A percentile compares a stretch with the other conserved stretches of the same genome.
phyloP scores from a whole-genome alignment of 2,113 vertebrate genomes.

The Numida meleagris region DNA sequence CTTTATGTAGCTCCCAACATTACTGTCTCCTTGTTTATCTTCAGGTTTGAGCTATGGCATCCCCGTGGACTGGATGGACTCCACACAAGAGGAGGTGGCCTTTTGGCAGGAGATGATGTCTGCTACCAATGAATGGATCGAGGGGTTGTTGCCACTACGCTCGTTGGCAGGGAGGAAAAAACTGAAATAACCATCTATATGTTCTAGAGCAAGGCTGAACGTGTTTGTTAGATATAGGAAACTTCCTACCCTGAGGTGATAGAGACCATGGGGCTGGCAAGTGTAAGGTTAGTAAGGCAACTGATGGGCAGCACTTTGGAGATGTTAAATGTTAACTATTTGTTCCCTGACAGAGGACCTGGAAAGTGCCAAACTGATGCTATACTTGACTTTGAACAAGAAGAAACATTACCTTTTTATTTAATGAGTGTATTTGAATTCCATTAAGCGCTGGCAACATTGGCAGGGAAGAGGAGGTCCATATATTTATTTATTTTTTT shows the following conservation, averaged over 20 bases:
- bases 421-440: neutral
- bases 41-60: slow-evolving; percentile 76
- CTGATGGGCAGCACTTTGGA: neutral
- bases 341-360: neutral
- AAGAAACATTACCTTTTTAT: slow-evolving; percentile 11
- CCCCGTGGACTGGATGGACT: slow-evolving; percentile 78
- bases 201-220: neutral
- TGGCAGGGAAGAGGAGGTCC: neutral
- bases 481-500: neutral
- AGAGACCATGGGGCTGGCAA: neutral
- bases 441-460: neutral
- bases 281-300: neutral
- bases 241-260: neutral
- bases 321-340: neutral
- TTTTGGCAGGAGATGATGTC: slow-evolving; percentile 80
- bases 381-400: neutral
- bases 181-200: neutral
- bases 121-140: slow-evolving; percentile 74
- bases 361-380: neutral
- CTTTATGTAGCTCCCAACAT: neutral
- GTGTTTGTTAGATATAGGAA: neutral
- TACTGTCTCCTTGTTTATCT: neutral
- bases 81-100: slow-evolving; percentile 74
- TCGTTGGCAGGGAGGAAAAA: slow-evolving; percentile 61
- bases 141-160: slow-evolving; percentile 72